Conservation (phyloP, 2,888 invertebrate species). For the Platycnemis pennipes region DNA sequence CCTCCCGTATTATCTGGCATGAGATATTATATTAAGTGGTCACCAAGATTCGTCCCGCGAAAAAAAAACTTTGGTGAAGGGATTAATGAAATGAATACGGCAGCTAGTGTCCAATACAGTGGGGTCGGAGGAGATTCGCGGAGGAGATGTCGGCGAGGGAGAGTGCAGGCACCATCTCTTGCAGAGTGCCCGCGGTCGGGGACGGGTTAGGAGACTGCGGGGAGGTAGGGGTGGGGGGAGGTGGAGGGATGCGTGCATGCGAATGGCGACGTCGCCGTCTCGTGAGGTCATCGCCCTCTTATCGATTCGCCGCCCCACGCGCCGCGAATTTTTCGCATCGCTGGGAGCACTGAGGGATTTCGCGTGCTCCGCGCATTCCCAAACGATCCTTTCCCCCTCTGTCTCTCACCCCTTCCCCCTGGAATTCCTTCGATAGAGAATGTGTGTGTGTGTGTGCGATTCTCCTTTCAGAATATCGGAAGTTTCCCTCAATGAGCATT, state of each 20-base stretch:
- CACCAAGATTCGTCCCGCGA: too few relatives aligned
- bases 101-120: not conserved
- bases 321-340: slow-evolving; percentile 63
- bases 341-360: slow-evolving; percentile 5
- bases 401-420: not conserved
- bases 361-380: not conserved
- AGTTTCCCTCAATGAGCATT: too few relatives aligned
- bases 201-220: not conserved
- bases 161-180: not conserved
- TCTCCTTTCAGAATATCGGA: not conserved
- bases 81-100: not conserved
- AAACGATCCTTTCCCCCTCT: not conserved
- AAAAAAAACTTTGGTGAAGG: not conserved
- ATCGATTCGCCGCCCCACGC: slow-evolving; percentile 57
- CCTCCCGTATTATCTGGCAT: too few relatives aligned
- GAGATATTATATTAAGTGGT: too few relatives aligned
- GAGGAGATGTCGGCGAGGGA: not conserved
- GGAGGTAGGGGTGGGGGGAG: not conserved
- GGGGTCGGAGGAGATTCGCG: not conserved
- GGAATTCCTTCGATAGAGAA: not conserved
- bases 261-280: slow-evolving; percentile 14
- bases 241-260: not conserved
- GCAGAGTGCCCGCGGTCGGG: not conserved
- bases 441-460: not conserved
- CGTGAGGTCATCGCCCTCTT: slow-evolving; percentile 56